Percentiles rank a stretch among this genome's conserved stretches.
Conservation (phyloP, 1,140 invertebrate genomes). For the Drosophila pandora region DNA sequence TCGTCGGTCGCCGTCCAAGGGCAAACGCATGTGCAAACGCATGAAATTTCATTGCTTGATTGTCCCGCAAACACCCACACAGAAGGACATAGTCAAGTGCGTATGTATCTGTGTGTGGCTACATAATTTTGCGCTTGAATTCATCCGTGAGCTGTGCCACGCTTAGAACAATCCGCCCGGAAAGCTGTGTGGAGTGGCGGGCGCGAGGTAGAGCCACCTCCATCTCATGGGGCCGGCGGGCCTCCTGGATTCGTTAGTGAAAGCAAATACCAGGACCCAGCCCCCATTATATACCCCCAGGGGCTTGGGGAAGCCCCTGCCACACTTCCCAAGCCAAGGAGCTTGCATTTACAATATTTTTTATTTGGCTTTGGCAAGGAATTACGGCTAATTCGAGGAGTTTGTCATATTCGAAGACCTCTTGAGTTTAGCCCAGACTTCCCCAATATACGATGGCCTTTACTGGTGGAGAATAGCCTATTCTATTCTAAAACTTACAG, state of each 20-base stretch:
- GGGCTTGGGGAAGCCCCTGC: neutral
- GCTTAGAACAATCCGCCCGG: conserved; percentile 45
- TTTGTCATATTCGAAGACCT: neutral
- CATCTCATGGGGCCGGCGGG: conserved; percentile 43
- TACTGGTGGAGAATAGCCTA: too few species aligned
- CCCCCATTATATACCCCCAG: neutral
- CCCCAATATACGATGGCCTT: neutral
- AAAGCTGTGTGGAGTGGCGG: neutral
- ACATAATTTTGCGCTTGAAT: conserved; percentile 82
- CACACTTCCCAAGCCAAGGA: conserved; percentile 21
- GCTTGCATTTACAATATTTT: conserved; percentile 47
- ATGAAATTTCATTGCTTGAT: conserved; percentile 83
- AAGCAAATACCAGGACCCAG: conserved; percentile 60
- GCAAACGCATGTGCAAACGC: conserved; percentile 77
- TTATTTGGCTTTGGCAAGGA: conserved; percentile 4
- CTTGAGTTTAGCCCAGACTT: neutral
- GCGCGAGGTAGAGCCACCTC: conserved; percentile 1
- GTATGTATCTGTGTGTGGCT: conserved; percentile 61
- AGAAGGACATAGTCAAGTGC: conserved; percentile 16
- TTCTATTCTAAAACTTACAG: too few species aligned
- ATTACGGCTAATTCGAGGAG: neutral
- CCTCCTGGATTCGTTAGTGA: conserved; percentile 76
- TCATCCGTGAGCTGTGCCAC: conserved; percentile 70
- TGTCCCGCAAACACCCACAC: conserved; percentile 65
- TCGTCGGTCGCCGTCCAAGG: conserved; percentile 14